These are phyloP conservation scores for Euplagia quadripunctaria DNA, from an alignment of 2,888 invertebrate species.

Conservation along the genomic window DNA sequence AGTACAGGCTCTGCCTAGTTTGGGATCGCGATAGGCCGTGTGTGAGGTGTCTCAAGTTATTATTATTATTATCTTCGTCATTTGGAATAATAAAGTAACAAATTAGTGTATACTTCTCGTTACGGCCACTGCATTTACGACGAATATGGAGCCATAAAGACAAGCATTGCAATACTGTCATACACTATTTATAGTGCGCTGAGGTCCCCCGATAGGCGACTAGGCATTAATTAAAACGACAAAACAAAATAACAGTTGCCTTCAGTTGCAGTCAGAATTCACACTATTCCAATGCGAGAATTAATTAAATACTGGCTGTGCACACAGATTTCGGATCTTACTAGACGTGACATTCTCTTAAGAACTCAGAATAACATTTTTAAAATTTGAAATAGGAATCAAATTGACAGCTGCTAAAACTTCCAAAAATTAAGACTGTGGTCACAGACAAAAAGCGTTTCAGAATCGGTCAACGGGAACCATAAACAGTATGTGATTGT, in stretches of 20 bases:
- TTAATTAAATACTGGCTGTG: slow-evolving; percentile 82
- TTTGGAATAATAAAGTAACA: background rate
- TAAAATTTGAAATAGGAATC: too few relatives aligned
- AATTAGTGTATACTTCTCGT: background rate
- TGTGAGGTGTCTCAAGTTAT: too few relatives aligned
- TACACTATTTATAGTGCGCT: slow-evolving; percentile 16
- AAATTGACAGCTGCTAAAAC: too few relatives aligned
- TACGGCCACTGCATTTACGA: too few relatives aligned
- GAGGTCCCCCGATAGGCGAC: slow-evolving; percentile 29
- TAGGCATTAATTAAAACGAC: slow-evolving; percentile 84
- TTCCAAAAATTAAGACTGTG: too few relatives aligned
- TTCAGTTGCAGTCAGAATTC: slow-evolving; percentile 87
- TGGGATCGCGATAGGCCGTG: too few relatives aligned
- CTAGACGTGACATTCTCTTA: slow-evolving; percentile 51
- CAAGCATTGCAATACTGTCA: background rate
- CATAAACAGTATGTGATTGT: too few relatives aligned
- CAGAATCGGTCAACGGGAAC: too few relatives aligned
- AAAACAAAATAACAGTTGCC: slow-evolving; percentile 85
- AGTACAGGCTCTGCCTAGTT: too few relatives aligned
- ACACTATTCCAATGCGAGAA: slow-evolving; percentile 86
- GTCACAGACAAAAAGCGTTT: too few relatives aligned
- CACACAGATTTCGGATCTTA: slow-evolving; percentile 39
- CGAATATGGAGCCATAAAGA: background rate
- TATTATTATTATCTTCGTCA: too few relatives aligned
- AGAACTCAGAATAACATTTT: too few relatives aligned